Percentiles rank a stretch among this genome's conserved stretches.
Conservation (phyloP, 2,113 vertebrate species). For the Phoenicopterus ruber region DNA sequence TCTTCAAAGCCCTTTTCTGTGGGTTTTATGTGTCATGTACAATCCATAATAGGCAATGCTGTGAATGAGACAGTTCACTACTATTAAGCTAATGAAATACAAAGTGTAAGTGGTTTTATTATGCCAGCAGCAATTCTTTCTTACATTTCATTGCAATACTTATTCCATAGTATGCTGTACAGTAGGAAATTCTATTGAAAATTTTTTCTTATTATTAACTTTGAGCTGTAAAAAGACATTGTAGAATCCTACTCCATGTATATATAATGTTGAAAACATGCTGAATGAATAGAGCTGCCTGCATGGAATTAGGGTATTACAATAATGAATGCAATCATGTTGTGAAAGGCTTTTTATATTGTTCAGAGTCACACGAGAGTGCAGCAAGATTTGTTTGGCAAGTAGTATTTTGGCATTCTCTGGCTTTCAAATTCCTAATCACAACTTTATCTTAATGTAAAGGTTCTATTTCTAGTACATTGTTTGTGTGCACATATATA, state of each 20-base stretch:
- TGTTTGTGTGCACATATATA: background rate
- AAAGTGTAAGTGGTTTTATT: conserved; percentile 35
- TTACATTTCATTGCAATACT: conserved; percentile 3
- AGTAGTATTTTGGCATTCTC: background rate
- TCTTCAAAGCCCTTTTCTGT: background rate
- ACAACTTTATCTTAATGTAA: background rate
- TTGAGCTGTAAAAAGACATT: background rate
- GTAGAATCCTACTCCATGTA: background rate
- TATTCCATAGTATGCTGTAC: background rate
- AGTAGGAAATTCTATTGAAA: conserved; percentile 20
- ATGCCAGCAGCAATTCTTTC: conserved; percentile 26
- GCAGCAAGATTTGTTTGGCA: background rate
- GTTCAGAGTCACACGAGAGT: background rate
- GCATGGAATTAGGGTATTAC: background rate
- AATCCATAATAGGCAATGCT: background rate
- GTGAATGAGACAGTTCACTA: conserved; percentile 28
- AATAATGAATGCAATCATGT: conserved; percentile 34
- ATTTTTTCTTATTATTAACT: conserved; percentile 15
- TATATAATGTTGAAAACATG: conserved; percentile 18
- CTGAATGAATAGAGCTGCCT: conserved; percentile 12
- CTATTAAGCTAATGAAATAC: conserved; percentile 50
- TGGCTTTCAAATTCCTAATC: background rate
- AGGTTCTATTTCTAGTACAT: background rate
- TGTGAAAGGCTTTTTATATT: conserved; percentile 37
- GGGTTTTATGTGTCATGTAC: background rate